phyloP scores from a whole-genome alignment of 2,888 invertebrate genomes.

The Corythucha ciliata region DNA sequence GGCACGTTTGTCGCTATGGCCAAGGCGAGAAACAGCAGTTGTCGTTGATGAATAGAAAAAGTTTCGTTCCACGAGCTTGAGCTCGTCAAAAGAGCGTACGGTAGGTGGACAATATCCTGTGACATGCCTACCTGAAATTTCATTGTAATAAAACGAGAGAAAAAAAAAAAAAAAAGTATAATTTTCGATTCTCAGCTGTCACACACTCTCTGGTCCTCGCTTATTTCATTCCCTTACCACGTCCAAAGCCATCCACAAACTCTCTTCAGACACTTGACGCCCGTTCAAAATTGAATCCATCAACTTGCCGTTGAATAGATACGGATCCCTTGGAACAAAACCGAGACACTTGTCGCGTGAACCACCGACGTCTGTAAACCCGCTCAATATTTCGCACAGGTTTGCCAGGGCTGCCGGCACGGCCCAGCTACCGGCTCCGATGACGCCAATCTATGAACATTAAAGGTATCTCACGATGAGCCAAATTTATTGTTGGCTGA shows the following conservation, averaged over 20 bases:
- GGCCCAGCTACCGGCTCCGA: constrained; percentile 10
- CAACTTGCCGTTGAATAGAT: constrained; percentile 15
- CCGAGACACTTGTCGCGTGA: neutral
- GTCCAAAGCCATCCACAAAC: neutral
- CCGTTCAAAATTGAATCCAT: neutral
- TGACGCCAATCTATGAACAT: constrained; percentile 6
- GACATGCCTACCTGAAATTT: constrained; percentile 24
- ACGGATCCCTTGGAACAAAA: constrained; percentile 11
- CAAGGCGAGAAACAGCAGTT: constrained; percentile 23
- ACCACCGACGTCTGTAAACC: constrained; percentile 1
- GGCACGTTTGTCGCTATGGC: constrained; percentile 16
- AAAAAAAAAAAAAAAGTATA: too few species aligned
- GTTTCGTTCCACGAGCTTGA: constrained; percentile 20
- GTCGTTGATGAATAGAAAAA: constrained; percentile 24
- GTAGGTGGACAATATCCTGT: constrained; percentile 12
- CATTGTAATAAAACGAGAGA: too few species aligned
- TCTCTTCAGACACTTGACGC: neutral
- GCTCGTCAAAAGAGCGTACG: constrained; percentile 20
- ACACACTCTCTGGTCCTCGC: neutral
- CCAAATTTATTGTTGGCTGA: too few species aligned
- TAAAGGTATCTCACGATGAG: too few species aligned
- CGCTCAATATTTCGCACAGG: constrained; percentile 13
- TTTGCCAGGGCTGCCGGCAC: constrained; percentile 2
- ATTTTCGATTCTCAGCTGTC: too few species aligned
- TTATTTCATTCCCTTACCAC: constrained; percentile 4